These are phyloP conservation scores for Lycodopsis pacificus DNA, from an alignment of 2,797 vertebrate genomes.

Conservation along the genomic window DNA sequence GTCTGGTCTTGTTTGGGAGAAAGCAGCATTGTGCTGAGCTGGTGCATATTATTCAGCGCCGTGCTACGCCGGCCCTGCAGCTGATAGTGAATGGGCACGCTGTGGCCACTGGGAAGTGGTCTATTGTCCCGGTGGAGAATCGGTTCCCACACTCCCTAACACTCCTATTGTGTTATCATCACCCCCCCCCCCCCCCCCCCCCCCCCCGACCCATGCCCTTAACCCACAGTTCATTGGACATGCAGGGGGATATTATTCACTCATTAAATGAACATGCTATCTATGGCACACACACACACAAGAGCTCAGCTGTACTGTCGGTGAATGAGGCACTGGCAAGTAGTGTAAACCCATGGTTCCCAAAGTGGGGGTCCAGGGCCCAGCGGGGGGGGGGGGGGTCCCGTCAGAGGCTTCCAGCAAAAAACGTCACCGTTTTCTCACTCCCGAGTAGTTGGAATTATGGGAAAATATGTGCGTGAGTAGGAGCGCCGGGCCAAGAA, in stretches of 20 bases:
- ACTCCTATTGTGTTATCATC: conserved; percentile 78
- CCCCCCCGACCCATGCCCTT: conserved; percentile 50
- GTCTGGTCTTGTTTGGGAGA: conserved; percentile 82
- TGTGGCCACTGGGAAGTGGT: conserved; percentile 80
- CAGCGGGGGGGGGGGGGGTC: background rate
- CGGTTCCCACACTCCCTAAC: conserved; percentile 85
- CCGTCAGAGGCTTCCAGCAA: conserved; percentile 22
- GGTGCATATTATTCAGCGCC: conserved; percentile 70
- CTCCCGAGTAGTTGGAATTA: background rate
- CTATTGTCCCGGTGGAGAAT: conserved; percentile 81
- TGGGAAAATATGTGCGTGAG: conserved; percentile 17
- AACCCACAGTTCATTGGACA: conserved; percentile 77
- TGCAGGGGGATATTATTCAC: conserved; percentile 76
- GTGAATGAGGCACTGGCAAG: conserved; percentile 50
- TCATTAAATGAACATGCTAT: conserved; percentile 81
- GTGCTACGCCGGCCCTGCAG: conserved; percentile 73
- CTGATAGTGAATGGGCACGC: conserved; percentile 78
- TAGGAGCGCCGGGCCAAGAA: background rate
- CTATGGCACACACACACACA: conserved; percentile 69
- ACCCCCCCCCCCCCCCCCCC: conserved; percentile 46
- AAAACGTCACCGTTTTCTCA: conserved; percentile 5
- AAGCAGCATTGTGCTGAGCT: conserved; percentile 79
- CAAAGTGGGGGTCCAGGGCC: conserved; percentile 44
- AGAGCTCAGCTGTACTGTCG: conserved; percentile 67
- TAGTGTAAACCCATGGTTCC: conserved; percentile 46